Conservation (phyloP, 2,888 invertebrate genomes). For the Agrochola lychnidis region DNA sequence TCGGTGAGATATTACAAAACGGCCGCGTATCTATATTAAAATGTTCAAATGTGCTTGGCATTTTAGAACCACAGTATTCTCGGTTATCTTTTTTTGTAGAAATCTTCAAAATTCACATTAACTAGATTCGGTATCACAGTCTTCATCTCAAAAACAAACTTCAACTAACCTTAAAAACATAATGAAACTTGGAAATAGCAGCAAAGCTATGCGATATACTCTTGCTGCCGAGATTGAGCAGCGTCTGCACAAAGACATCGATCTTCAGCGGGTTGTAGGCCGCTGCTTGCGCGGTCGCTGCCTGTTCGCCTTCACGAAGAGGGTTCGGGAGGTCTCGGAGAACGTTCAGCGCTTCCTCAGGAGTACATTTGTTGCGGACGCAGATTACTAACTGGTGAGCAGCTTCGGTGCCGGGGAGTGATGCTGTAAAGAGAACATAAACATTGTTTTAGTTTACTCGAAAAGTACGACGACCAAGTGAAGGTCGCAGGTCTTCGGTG, state of each 20-base stretch:
- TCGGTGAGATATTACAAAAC: too few relatives aligned
- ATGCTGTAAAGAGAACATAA: constrained; percentile 87
- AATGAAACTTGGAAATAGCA: constrained; percentile 99
- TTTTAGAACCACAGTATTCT: too few relatives aligned
- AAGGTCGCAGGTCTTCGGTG: background rate
- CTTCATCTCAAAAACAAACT: too few relatives aligned
- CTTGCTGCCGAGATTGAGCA: constrained; percentile 98
- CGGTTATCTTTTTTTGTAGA: too few relatives aligned
- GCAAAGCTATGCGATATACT: constrained; percentile 99
- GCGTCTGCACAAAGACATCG: constrained; percentile 98
- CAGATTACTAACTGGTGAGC: constrained; percentile 97
- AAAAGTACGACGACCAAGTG: background rate
- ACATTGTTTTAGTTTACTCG: too few relatives aligned
- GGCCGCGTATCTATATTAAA: too few relatives aligned
- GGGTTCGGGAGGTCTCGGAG: constrained; percentile 96
- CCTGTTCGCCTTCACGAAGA: constrained; percentile 93
- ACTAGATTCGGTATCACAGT: too few relatives aligned
- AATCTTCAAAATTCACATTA: too few relatives aligned
- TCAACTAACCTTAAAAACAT: constrained; percentile 94
- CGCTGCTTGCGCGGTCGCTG: constrained; percentile 91
- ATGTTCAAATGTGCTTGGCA: too few relatives aligned
- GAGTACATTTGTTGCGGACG: constrained; percentile 96
- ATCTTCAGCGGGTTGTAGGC: constrained; percentile 98
- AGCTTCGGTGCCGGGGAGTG: constrained; percentile 94
- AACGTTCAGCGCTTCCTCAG: constrained; percentile 96